phyloP scores from a whole-genome alignment of 2,113 vertebrate species.

The Muntiacus reevesi region DNA sequence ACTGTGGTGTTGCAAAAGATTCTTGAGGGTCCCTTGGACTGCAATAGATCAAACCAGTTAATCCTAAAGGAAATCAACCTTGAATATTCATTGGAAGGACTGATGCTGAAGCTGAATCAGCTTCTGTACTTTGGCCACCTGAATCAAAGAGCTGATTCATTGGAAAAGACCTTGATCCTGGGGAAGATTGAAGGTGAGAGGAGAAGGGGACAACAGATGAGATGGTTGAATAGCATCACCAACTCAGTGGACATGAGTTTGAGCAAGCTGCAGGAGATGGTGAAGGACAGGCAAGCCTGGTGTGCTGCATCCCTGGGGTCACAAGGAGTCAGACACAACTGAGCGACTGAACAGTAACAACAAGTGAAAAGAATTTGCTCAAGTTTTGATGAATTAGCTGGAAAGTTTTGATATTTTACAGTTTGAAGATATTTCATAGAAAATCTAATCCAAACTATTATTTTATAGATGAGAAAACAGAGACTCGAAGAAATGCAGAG shows the following conservation, averaged over 20 bases:
- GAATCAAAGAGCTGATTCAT: rapidly evolving
- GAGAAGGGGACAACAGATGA: background rate
- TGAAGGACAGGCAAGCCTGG: background rate
- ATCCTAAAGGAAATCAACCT: background rate
- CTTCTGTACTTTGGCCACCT: background rate
- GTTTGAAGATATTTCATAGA: background rate
- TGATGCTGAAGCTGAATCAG: background rate
- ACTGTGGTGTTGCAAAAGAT: background rate
- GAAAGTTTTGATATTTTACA: background rate
- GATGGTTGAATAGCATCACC: background rate
- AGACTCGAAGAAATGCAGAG: background rate
- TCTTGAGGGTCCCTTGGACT: background rate
- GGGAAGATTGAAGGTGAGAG: background rate
- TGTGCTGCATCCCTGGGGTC: background rate
- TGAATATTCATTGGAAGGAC: background rate
- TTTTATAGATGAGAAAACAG: background rate
- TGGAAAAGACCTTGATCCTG: background rate
- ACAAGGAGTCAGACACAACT: background rate
- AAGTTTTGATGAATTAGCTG: background rate
- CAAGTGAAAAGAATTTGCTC: background rate
- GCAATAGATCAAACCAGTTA: background rate
- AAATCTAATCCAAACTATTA: background rate
- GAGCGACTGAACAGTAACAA: rapidly evolving
- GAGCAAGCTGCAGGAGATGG: background rate
- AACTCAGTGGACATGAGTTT: background rate